Percentiles rank a stretch among this genome's conserved stretches.
Evolutionary conservation across 1,140 invertebrate species (phyloP).

Genomic region (Teleogryllus occipitalis): DNA sequence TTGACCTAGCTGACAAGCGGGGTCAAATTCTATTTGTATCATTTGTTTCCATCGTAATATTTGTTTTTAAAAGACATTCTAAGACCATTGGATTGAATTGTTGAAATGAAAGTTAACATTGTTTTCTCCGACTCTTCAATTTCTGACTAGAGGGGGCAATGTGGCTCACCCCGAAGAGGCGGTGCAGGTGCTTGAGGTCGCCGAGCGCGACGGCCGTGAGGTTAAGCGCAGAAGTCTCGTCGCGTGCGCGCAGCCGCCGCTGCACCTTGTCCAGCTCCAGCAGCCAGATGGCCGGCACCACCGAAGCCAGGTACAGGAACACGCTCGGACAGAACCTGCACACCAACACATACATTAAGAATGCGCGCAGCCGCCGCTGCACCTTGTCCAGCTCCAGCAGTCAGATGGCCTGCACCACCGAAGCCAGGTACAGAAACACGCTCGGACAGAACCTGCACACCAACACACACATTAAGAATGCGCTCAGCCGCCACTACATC

Average conservation of each 20-base stretch:
- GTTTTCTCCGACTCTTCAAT: too few relatives aligned
- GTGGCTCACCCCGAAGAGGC: slow-evolving; percentile 44
- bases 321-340: slow-evolving; percentile 68
- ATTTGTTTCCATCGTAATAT: too few relatives aligned
- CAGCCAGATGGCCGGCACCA: slow-evolving; percentile 78
- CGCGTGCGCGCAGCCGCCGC: slow-evolving; percentile 43
- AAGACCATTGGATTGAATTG: too few relatives aligned
- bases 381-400: slow-evolving; percentile 75
- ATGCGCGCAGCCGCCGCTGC: slow-evolving; percentile 48
- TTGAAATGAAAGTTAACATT: too few relatives aligned
- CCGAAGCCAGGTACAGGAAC: slow-evolving; percentile 60
- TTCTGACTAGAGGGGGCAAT: too few relatives aligned
- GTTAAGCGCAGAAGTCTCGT: slow-evolving; percentile 40
- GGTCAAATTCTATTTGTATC: too few relatives aligned
- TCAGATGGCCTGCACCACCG: slow-evolving; percentile 73
- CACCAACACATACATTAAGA: too few relatives aligned
- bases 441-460: slow-evolving; percentile 66
- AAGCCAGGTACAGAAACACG: slow-evolving; percentile 68
- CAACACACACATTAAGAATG: too few relatives aligned
- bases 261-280: slow-evolving; percentile 76
- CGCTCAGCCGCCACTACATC: slow-evolving; percentile 52
- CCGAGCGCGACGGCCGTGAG: slow-evolving; percentile 39
- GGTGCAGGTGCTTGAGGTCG: slow-evolving; percentile 46
- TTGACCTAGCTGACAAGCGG: too few relatives aligned
- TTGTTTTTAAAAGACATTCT: too few relatives aligned